These are phyloP conservation scores for Trachelipus rathkii DNA, from an alignment of 1,140 invertebrate species.

Conservation along the genomic window DNA sequence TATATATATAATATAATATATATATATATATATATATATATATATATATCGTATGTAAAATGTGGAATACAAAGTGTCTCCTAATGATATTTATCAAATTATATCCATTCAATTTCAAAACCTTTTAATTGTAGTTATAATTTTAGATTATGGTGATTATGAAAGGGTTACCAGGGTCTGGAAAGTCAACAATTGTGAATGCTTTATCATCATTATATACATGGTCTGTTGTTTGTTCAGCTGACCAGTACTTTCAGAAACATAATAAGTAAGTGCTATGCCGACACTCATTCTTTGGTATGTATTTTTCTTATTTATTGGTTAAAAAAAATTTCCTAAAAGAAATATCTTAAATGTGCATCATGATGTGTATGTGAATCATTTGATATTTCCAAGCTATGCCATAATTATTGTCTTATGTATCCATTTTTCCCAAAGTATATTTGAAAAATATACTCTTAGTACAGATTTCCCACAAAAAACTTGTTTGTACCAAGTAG, in stretches of 20 bases:
- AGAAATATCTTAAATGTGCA: neutral
- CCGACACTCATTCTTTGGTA: neutral
- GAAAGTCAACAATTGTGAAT: neutral
- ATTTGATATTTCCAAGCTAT: too few species aligned
- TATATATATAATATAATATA: too few species aligned
- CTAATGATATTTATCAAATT: too few species aligned
- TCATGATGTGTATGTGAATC: neutral
- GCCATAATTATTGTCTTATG: neutral
- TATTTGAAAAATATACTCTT: too few species aligned
- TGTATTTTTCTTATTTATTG: constrained; percentile 8
- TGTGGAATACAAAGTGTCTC: too few species aligned
- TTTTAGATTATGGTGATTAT: neutral
- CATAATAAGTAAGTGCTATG: neutral
- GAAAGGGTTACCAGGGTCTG: neutral
- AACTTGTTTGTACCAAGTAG: too few species aligned
- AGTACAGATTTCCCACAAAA: too few species aligned
- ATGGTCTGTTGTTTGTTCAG: neutral
- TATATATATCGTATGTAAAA: too few species aligned
- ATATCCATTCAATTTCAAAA: too few species aligned
- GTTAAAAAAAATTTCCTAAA: too few species aligned
- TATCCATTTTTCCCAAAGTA: neutral
- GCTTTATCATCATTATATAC: neutral
- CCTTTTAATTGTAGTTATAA: too few species aligned
- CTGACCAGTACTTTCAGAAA: neutral
- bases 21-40: too few species aligned